These are phyloP conservation scores for Ylistrum balloti DNA, from an alignment of 1,140 invertebrate genomes.

Conservation along the genomic window DNA sequence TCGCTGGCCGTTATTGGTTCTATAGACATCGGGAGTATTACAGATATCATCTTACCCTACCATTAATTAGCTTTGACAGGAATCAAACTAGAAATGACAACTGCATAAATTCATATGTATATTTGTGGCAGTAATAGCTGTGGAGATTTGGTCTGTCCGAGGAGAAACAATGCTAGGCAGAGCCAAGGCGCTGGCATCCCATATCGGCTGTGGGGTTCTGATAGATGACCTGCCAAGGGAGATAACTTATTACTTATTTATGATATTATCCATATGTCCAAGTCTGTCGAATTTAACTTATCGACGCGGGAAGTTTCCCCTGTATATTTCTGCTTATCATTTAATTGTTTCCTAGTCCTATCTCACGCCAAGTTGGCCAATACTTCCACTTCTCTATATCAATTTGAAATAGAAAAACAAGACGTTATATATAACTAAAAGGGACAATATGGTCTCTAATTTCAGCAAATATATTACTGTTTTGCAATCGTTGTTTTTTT, in stretches of 20 bases:
- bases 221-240: conserved; percentile 30
- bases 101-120: conserved; percentile 11
- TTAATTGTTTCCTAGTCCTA: neutral
- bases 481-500: too few relatives aligned
- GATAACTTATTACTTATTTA: conserved; percentile 3
- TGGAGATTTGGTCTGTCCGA: conserved; percentile 10
- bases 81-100: conserved; percentile 39
- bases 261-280: conserved; percentile 23
- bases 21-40: neutral
- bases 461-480: too few relatives aligned
- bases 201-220: neutral
- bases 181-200: neutral
- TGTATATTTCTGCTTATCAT: neutral
- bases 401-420: too few relatives aligned
- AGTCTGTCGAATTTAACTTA: neutral
- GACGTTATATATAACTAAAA: too few relatives aligned
- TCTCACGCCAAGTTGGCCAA: neutral
- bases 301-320: neutral
- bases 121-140: conserved; percentile 15
- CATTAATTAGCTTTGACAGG: conserved; percentile 39
- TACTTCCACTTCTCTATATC: neutral
- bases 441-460: too few relatives aligned
- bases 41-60: neutral
- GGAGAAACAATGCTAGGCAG: neutral
- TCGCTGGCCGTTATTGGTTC: neutral